phyloP scores from a whole-genome alignment of 2,797 vertebrate genomes.

The Melanogrammus aeglefinus region DNA sequence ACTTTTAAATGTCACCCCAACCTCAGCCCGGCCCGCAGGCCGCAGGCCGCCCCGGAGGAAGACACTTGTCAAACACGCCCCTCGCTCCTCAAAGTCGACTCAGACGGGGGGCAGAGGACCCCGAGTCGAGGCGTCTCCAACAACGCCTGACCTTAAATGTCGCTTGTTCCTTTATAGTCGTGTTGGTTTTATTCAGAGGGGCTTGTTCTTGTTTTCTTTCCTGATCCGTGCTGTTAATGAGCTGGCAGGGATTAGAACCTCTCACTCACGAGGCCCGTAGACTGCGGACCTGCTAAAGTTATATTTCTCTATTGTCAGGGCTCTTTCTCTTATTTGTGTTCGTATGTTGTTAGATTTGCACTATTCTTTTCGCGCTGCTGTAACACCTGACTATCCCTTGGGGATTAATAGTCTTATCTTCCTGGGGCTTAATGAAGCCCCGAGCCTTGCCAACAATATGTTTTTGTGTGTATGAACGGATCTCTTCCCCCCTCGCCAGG shows the following conservation, averaged over 20 bases:
- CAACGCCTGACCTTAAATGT: neutral
- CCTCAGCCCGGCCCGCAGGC: neutral
- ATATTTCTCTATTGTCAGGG: neutral
- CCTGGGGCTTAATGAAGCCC: neutral
- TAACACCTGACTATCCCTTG: neutral
- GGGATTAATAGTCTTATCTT: neutral
- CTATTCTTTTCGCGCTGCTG: neutral
- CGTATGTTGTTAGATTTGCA: neutral
- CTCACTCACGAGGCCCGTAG: too few relatives aligned
- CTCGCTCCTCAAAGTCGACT: neutral
- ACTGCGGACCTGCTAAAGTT: neutral
- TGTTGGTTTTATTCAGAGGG: neutral
- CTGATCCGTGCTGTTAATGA: neutral
- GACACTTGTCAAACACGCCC: neutral
- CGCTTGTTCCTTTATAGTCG: neutral
- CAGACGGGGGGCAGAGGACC: neutral
- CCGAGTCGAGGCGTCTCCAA: neutral
- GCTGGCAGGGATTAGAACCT: neutral
- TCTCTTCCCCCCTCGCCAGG: constrained; percentile 57
- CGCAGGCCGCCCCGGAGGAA: neutral
- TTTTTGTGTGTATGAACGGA: neutral
- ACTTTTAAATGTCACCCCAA: neutral
- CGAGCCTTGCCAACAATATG: neutral
- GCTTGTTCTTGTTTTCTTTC: neutral
- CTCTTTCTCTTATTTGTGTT: neutral